These are phyloP conservation scores for Pseudococcus longispinus DNA, from an alignment of 2,888 invertebrate species.

Conservation along the genomic window DNA sequence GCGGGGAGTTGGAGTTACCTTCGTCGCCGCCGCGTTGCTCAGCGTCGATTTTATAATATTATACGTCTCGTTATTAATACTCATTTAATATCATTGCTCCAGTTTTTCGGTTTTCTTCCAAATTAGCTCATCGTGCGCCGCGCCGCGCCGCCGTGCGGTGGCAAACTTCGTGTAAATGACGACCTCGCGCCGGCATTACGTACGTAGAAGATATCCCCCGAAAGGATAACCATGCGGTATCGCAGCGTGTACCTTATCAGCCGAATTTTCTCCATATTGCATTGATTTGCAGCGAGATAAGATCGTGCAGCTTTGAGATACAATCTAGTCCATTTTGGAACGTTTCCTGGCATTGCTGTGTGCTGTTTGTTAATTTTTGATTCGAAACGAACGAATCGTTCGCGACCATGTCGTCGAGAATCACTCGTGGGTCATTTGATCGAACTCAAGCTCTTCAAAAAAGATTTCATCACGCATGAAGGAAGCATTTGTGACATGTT, in stretches of 20 bases:
- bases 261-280: background rate
- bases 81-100: constrained; percentile 50
- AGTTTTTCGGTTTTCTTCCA: background rate
- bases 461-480: too few species aligned
- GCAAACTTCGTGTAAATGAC: constrained; percentile 6
- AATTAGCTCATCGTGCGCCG: background rate
- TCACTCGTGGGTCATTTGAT: too few species aligned
- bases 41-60: background rate
- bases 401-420: too few species aligned
- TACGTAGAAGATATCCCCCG: background rate
- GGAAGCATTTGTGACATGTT: too few species aligned
- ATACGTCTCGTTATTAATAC: constrained; percentile 45
- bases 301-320: too few species aligned
- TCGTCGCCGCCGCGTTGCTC: background rate
- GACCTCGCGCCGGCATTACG: background rate
- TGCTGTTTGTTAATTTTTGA: too few species aligned
- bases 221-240: background rate
- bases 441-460: too few species aligned
- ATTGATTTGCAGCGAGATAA: background rate
- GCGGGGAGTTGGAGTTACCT: constrained; percentile 55
- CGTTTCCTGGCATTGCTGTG: too few species aligned
- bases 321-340: too few species aligned
- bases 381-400: too few species aligned
- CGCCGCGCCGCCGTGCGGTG: background rate
- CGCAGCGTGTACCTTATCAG: background rate